These are phyloP conservation scores for Burhinus bistriatus DNA, from an alignment of 2,113 vertebrate species.

Conservation along the genomic window DNA sequence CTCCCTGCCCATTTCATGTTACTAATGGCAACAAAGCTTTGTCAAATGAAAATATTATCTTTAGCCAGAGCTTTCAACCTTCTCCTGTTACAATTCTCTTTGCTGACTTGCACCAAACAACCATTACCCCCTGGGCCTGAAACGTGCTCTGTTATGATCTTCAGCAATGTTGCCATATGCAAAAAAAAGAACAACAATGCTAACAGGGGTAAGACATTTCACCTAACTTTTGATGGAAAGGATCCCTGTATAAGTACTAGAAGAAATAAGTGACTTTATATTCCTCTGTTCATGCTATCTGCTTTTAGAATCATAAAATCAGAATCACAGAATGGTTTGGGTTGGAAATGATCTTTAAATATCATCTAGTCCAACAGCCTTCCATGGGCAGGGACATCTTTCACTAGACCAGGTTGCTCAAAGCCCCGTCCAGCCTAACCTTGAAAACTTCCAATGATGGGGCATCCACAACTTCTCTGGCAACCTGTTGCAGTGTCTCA, in stretches of 20 bases:
- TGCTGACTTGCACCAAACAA: conserved; percentile 28
- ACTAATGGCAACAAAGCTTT: conserved; percentile 37
- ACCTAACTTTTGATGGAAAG: not conserved
- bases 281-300: not conserved
- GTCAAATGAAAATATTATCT: conserved; percentile 55
- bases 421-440: fast-evolving
- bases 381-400: fast-evolving
- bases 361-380: not conserved
- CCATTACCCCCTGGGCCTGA: not conserved
- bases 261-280: not conserved
- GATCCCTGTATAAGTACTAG: not conserved
- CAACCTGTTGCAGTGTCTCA: not conserved
- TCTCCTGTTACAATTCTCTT: not conserved
- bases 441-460: not conserved
- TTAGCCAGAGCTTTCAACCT: conserved; percentile 1
- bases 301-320: not conserved
- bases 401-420: not conserved
- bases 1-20: not conserved
- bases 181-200: not conserved
- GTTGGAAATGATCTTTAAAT: not conserved
- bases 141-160: not conserved
- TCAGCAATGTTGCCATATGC: not conserved
- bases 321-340: not conserved
- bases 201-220: not conserved
- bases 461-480: not conserved